These are phyloP conservation scores for Suncus etruscus DNA, from an alignment of 2,113 vertebrate species.

Conservation along the genomic window DNA sequence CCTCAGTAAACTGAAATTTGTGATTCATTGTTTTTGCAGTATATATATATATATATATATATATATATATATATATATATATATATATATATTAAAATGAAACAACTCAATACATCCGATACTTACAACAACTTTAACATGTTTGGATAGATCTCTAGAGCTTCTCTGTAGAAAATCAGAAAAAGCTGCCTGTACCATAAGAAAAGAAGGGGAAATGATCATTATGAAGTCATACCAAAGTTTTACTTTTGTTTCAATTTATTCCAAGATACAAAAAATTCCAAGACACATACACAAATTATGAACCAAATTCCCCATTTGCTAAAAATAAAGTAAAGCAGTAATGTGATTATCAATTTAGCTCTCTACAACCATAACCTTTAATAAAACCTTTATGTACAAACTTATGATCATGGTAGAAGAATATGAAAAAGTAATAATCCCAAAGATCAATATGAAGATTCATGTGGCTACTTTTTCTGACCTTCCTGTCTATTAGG, in stretches of 20 bases:
- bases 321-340: neutral
- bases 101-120: conserved; percentile 49
- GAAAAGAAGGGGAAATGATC: neutral
- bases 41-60: neutral
- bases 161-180: conserved; percentile 92
- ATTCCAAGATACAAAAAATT: neutral
- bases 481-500: neutral
- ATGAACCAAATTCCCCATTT: neutral
- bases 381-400: neutral
- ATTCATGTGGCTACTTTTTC: neutral
- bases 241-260: neutral
- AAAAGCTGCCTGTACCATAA: conserved; percentile 89
- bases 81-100: conserved; percentile 8
- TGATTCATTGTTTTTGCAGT: neutral
- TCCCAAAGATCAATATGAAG: neutral
- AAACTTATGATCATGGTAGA: neutral
- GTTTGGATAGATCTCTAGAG: conserved; percentile 92
- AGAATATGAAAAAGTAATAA: neutral
- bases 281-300: conserved; percentile 1
- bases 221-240: conserved; percentile 23
- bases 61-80: neutral
- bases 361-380: neutral
- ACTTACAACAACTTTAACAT: conserved; percentile 92
- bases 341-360: neutral
- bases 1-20: neutral